These are phyloP conservation scores for Euplexia lucipara DNA, from an alignment of 2,888 invertebrate genomes.

Conservation along the genomic window DNA sequence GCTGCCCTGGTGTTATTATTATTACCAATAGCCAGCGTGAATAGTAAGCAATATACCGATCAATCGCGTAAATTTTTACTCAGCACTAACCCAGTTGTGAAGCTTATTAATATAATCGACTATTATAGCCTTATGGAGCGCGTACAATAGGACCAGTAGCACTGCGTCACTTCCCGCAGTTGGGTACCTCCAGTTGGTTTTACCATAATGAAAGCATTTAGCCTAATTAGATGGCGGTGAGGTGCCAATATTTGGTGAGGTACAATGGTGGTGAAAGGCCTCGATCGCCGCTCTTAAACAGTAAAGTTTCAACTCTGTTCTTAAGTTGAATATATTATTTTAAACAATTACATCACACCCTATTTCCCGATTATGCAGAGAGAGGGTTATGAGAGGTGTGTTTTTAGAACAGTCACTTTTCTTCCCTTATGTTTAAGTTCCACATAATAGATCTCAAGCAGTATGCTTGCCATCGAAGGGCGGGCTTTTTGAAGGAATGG, in stretches of 20 bases:
- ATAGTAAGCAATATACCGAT: constrained; percentile 36
- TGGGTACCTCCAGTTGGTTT: constrained; percentile 63
- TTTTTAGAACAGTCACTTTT: too few relatives aligned
- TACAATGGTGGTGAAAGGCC: background rate
- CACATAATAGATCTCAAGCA: too few relatives aligned
- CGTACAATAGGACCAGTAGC: constrained; percentile 47
- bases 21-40: too few relatives aligned
- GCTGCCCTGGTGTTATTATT: too few relatives aligned
- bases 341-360: too few relatives aligned
- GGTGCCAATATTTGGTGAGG: constrained; percentile 3
- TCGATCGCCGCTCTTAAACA: background rate
- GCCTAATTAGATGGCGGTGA: constrained; percentile 51
- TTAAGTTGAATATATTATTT: too few relatives aligned
- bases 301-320: background rate
- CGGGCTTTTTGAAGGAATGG: too few relatives aligned
- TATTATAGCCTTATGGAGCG: constrained; percentile 39
- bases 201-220: constrained; percentile 57
- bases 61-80: constrained; percentile 44
- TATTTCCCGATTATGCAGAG: too few relatives aligned
- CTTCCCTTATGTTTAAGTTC: too few relatives aligned
- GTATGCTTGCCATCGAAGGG: too few relatives aligned
- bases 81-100: constrained; percentile 51
- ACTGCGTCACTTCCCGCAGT: constrained; percentile 58
- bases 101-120: constrained; percentile 59
- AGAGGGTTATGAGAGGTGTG: too few relatives aligned